Conservation (phyloP, 2,113 vertebrate genomes). For the Cyprinus carpio region DNA sequence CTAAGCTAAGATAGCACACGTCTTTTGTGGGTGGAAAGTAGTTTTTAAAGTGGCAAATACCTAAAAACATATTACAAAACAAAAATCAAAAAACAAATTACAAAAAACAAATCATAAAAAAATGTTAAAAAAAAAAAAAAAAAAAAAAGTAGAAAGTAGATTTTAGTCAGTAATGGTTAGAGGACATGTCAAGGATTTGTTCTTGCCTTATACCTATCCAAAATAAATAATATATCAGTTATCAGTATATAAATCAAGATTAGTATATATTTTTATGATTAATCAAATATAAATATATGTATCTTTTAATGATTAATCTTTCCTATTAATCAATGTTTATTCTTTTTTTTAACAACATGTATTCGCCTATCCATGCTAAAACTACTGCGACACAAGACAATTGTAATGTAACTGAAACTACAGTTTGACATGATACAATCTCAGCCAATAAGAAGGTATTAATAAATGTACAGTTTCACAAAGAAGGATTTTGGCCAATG, state of each 20-base stretch:
- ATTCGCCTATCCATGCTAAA: background rate
- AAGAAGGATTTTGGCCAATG: background rate
- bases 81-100: too few species aligned
- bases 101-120: too few species aligned
- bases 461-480: background rate
- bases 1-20: background rate
- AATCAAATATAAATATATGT: background rate
- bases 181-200: background rate
- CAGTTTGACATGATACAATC: background rate
- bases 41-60: slow-evolving; percentile 11
- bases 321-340: background rate
- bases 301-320: background rate
- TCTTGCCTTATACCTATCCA: background rate
- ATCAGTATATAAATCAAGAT: background rate
- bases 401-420: background rate
- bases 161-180: slow-evolving; percentile 17
- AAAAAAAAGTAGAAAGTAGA: too few species aligned
- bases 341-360: background rate
- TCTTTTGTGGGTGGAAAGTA: background rate
- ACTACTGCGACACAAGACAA: background rate
- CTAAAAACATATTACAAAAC: too few species aligned
- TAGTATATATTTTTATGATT: background rate
- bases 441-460: background rate
- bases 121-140: too few species aligned
- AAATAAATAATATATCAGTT: too few species aligned